Base-by-base conservation (phyloP, 2,888 invertebrate genomes). In the Anthoptus insignis region DNA sequence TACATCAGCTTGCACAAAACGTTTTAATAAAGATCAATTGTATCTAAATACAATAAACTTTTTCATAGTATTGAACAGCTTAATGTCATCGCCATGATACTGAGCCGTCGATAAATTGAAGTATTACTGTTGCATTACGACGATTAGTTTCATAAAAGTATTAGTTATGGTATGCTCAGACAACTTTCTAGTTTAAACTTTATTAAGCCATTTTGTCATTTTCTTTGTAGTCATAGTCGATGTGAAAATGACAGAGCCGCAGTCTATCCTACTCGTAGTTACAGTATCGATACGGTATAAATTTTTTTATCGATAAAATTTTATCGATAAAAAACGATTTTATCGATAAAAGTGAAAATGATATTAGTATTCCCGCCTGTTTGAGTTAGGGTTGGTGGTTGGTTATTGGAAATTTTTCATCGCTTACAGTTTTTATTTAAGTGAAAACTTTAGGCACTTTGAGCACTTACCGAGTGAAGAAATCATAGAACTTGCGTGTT, bases 341-440 rank as follows among this genome's bases (percentile, higher is more conserved):
- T 83, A 85, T 88, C 87, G 89, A 88, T 89, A 83, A 84, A 81
- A 81, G 80, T 82, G 81, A 83, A 84, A 83, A 82, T 80, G 78
- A 78, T 82, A 83, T 82, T 77, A 80, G 79, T 72, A 77, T 77
- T 73, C 59, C 24, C 59, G 59, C 42, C 42, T 52, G 29, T 42
- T 29, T 70, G 63, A 27, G n/a, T 6, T 53, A 60, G 52, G 60
- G 60, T 45, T 60, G 60, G 3, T 13, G n/a, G 8, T 14, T 22
- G 19, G 8, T 14, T 22, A n/a, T 47, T 21, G 9, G 19, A 45
- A 2, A 32, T 32, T 32, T 32, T 32, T 32, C 8, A 27, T 8
- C 27, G 8, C 8, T 27, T 27, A 27, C n/a, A n/a, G n/a, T n/a
- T n/a, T n/a, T n/a, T n/a, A n/a, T n/a, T n/a, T n/a, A n/a, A n/a